A percentile compares a stretch with the other conserved stretches of the same genome.
phyloP scores from a whole-genome alignment of 2,113 vertebrate genomes.

The Suncus etruscus region DNA sequence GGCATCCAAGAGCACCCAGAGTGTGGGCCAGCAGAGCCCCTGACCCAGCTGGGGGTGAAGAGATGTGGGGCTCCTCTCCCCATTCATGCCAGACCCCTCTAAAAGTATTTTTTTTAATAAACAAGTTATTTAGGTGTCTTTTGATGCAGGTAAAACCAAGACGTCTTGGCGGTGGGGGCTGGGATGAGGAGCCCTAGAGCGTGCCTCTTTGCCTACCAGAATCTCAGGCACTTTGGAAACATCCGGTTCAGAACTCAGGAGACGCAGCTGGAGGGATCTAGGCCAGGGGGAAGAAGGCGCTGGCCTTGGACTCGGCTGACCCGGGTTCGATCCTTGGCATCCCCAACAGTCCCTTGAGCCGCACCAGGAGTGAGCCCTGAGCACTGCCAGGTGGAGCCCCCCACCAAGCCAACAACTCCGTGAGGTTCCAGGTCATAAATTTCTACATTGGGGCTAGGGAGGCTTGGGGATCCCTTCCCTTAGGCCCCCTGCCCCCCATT shows the following conservation, averaged over 20 bases:
- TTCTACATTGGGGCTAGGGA: not conserved
- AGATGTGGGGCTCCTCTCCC: too few relatives aligned
- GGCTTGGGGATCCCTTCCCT: too few relatives aligned
- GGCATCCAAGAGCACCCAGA: not conserved
- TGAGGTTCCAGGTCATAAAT: constrained; percentile 18
- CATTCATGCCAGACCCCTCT: not conserved
- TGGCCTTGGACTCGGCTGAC: too few relatives aligned
- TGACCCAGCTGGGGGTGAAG: not conserved
- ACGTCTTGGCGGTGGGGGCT: not conserved
- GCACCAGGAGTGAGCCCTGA: too few relatives aligned
- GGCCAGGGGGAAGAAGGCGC: too few relatives aligned
- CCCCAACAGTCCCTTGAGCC: too few relatives aligned
- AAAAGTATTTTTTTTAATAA: constrained; percentile 73
- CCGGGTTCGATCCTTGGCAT: too few relatives aligned
- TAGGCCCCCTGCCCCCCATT: too few relatives aligned
- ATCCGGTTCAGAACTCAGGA: not conserved
- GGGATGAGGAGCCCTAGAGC: not conserved
- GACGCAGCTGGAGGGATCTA: not conserved
- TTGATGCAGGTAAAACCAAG: not conserved
- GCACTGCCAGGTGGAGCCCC: too few relatives aligned
- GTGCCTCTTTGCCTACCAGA: not conserved
- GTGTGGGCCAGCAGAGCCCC: not conserved
- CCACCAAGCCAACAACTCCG: not conserved
- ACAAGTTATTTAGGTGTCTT: constrained; percentile 60
- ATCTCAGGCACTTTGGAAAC: not conserved